Evolutionary conservation across 2,888 invertebrate species (phyloP), one percentile per base, ranked within the genome.

Genomic region (Noctua janthina): DNA sequence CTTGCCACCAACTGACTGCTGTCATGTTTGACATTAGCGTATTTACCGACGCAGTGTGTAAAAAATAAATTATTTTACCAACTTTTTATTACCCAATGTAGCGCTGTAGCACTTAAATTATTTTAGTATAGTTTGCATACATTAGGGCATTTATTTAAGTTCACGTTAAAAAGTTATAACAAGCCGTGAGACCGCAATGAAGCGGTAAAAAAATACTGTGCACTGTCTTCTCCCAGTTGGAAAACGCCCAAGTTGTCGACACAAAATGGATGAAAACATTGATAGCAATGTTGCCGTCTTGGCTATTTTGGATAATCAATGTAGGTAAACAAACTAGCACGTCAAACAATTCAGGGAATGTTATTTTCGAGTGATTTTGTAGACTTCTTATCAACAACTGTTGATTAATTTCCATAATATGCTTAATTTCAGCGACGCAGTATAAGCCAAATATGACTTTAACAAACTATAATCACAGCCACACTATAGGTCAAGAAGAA

Each of bases 211-310:
- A 43, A 43, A 23, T n/a, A 71, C 80, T 59, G 86, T 86, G 87
- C 51, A 80, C 64, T 0, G 59, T 78, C 59, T 54, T 46, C 68
- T 71, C 43, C 72, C 78, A 84, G 88, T 88, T 90, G 89, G 88
- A 91, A 91, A 90, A 90, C 90, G 79, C 80, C 77, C 78, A 85
- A 83, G 70, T 74, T 73, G 62, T 79, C 78, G 76, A 83, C 86
- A 84, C 78, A 85, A 86, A 88, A 95, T 95, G 95, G 93, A 95
- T 88, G 94, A 94, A 88, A 94, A 91, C 85, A 94, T 95, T 91
- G 94, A 94, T 84, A 94, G 88, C 83, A 95, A 93, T 91, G 94
- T 94, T 84, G 93, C 94, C 62, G 95, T 95, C 79, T 92, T 95
- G 86, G 93, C 95, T 85, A 94, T 95, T 86, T 90, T 95, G 83